Conservation (phyloP, 2,888 invertebrate species). For the Lepidochrysops patricia region DNA sequence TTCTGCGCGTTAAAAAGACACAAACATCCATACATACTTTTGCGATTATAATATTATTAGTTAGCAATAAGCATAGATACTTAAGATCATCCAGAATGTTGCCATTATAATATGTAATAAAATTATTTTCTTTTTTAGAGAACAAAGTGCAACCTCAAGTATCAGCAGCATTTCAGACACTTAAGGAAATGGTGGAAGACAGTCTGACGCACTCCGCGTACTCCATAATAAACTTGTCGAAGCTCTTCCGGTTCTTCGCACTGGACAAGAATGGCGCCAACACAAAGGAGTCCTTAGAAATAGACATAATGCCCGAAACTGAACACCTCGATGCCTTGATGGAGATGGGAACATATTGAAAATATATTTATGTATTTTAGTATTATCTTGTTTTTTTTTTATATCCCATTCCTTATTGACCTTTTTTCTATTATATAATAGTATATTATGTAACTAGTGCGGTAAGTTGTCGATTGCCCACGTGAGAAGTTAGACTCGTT, state of each 20-base stretch:
- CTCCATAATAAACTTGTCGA: constrained; percentile 77
- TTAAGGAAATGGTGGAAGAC: constrained; percentile 80
- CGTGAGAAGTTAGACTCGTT: too few species aligned
- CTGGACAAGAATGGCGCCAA: constrained; percentile 44
- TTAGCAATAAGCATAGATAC: too few species aligned
- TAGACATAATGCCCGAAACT: constrained; percentile 61
- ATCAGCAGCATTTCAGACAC: constrained; percentile 72
- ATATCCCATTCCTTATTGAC: not conserved
- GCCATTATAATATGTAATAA: not conserved
- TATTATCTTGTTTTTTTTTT: not conserved
- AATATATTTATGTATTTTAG: constrained; percentile 14
- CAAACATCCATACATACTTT: too few species aligned
- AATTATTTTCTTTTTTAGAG: constrained; percentile 52
- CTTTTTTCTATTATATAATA: not conserved
- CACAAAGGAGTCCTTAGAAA: constrained; percentile 50
- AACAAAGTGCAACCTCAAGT: constrained; percentile 62
- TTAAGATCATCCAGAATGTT: too few species aligned
- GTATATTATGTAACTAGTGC: too few species aligned
- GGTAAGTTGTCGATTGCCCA: too few species aligned
- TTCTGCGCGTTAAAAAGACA: too few species aligned
- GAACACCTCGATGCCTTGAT: constrained; percentile 64
- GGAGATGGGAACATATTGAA: constrained; percentile 55
- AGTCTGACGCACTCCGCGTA: constrained; percentile 80
- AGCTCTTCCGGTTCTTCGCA: constrained; percentile 68
- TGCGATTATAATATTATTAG: too few species aligned